These are phyloP conservation scores for Caenorhabditis doughertyi DNA, from an alignment of 2,888 invertebrate genomes.

Conservation along the genomic window DNA sequence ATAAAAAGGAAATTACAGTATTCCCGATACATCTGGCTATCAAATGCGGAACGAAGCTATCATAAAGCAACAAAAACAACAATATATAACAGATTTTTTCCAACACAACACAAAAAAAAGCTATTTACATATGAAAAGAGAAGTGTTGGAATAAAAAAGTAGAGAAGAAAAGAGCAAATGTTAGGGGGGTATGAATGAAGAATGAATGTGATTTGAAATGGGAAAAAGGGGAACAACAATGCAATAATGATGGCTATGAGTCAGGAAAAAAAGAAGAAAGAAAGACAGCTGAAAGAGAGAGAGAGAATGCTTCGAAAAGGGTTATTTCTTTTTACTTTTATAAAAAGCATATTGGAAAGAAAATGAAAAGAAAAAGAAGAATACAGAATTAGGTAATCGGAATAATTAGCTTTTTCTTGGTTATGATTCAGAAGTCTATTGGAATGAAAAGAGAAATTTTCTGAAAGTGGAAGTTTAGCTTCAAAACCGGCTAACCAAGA, in stretches of 20 bases:
- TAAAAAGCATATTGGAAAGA: too few relatives aligned
- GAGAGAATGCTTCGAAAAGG: background rate
- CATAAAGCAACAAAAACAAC: too few relatives aligned
- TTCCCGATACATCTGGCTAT: too few relatives aligned
- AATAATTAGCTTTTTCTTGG: too few relatives aligned
- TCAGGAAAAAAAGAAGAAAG: background rate
- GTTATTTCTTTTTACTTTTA: background rate
- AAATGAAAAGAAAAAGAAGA: too few relatives aligned
- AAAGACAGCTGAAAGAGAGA: background rate
- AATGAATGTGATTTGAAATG: conserved; percentile 15
- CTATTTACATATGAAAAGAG: background rate
- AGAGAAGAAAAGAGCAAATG: conserved; percentile 21
- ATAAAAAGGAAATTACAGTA: too few relatives aligned
- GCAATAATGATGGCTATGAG: conserved; percentile 16
- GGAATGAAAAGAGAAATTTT: too few relatives aligned
- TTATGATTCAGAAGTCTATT: too few relatives aligned
- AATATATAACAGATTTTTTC: background rate
- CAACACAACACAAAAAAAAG: background rate
- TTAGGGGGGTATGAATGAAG: background rate
- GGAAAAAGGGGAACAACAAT: background rate
- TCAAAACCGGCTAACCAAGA: too few relatives aligned
- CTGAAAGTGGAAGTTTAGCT: too few relatives aligned
- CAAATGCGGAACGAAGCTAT: too few relatives aligned
- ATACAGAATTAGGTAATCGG: too few relatives aligned
- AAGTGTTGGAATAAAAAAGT: conserved; percentile 20